Base-by-base conservation (phyloP, 2,888 invertebrate genomes). In the Eristalis tenax region DNA sequence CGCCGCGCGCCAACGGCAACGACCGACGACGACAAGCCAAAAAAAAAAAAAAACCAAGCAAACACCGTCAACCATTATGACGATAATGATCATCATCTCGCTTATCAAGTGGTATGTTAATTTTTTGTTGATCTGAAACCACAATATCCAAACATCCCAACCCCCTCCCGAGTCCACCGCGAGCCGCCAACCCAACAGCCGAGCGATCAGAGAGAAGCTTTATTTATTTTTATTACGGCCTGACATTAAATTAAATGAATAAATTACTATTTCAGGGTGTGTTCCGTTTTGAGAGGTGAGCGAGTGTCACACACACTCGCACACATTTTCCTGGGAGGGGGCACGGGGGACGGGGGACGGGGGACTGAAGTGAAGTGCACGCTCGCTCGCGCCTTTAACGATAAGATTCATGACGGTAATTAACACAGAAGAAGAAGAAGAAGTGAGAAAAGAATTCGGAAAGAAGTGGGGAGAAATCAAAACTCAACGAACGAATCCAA, bases 231-330 rank as follows among this genome's bases (percentile, higher is more conserved):
- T 80, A 80, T 80, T 73, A 56, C 56, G 50, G 59, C 23, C 50
- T 80, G 73, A 80, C 80, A 74, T 75, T 75, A 81, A 81, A 81
- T 69, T 75, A 69, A 75, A 81, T 81, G 81, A 81, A 81, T 81
- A 81, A 81, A 81, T 81, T 81, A 81, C 69, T 64, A 64, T 75
- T 70, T 75, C 69, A 68, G 81, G 75, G 75, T 69, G 81, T 81
- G 81, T 81, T 81, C 40, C 26, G 56, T 22, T 57, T 18, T 50
- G 50, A 50, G 50, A 50, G 43, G 18, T 50, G 50, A 18, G 50
- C 50, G 50, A 2, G 50, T 4, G 18, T 6, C 11, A 11, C 64
- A 23, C 22, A 43, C 35, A 38, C 11, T 28, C 18, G 13, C 13
- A 43, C 59, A 40, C 66, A 4, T 10, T n/a, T n/a, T n/a, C n/a